Base-by-base conservation (phyloP, 2,797 vertebrate species). In the Lithobates sylvaticus region DNA sequence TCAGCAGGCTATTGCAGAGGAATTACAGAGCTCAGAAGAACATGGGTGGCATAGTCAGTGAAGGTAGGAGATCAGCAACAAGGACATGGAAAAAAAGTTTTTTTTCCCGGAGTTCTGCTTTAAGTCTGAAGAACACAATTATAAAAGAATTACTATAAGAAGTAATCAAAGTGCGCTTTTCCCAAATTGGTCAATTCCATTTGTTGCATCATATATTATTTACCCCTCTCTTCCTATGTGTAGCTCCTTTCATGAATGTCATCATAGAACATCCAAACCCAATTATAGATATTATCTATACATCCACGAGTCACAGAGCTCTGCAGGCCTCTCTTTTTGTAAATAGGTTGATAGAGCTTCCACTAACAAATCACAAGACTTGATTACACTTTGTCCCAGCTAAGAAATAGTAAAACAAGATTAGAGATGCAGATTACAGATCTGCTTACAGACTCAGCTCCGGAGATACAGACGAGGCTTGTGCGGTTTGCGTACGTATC, bases 331-430 rank as follows among this genome's bases (percentile, higher is more conserved):
- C n/a, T 74, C n/a, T 27, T 26, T 23, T 5, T 9, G 27, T 16
- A 76, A 54, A 47, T 32, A 47, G 21, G 21, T 58, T 70, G 54
- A 7, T 50, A 34, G 10, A 44, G 44, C 6, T 65, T 67, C 12
- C 10, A 10, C 23, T 18, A 47, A 70, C 42, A 70, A 32, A 39
- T 9, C 73, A 76, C 42, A 21, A 34, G 27, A 76, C 58, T 18
- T 18, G 39, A 12, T 36, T 71, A 71, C 67, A 36, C 21, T 29
- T 5, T 54, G 78, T 10, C 32, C 15, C 32, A 9, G 80, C 70
- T 73, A 42, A 71, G 78, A 81, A 81, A 71, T 81, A 81, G 36
- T 81, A 70, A 80, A 81, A 82, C 54, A 74, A 82, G 80, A 82
- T 82, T 82, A 82, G 69, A 39, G n/a, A 21, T 64, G 54, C 69